Percentiles rank a stretch among this genome's conserved stretches.
These are phyloP conservation scores for Tricholauxania praeusta DNA, from an alignment of 2,888 invertebrate genomes.

Conservation along the genomic window DNA sequence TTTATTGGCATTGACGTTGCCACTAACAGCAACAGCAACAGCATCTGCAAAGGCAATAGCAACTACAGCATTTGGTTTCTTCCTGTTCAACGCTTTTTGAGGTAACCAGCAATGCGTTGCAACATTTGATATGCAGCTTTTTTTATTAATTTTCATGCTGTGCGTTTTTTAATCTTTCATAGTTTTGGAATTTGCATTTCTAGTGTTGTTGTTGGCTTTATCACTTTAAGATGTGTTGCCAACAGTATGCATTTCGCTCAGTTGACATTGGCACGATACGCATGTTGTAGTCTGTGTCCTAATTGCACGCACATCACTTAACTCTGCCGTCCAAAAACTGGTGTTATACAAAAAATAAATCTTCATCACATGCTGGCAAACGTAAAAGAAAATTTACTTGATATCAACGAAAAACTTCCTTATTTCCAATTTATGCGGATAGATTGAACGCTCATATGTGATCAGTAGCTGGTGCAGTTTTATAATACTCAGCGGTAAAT, in stretches of 20 bases:
- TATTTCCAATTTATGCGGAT: too few relatives aligned
- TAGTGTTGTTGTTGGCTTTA: background rate
- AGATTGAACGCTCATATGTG: too few relatives aligned
- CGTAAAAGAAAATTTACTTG: too few relatives aligned
- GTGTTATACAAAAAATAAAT: too few relatives aligned
- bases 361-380: too few relatives aligned
- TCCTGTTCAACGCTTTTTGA: background rate
- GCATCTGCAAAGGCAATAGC: slow-evolving; percentile 30
- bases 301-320: too few relatives aligned
- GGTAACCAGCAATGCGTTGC: background rate
- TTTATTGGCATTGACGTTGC: slow-evolving; percentile 19
- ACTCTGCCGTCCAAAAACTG: too few relatives aligned
- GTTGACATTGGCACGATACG: slow-evolving; percentile 19
- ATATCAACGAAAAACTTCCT: too few relatives aligned
- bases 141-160: too few relatives aligned
- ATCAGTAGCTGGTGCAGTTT: background rate
- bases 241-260: background rate
- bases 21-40: slow-evolving; percentile 36
- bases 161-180: background rate
- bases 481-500: background rate
- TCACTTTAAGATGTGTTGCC: too few relatives aligned
- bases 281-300: background rate
- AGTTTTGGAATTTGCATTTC: background rate
- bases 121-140: too few relatives aligned
- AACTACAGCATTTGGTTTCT: slow-evolving; percentile 29